phyloP scores from a whole-genome alignment of 2,113 vertebrate species.

The Gyps fulvus region DNA sequence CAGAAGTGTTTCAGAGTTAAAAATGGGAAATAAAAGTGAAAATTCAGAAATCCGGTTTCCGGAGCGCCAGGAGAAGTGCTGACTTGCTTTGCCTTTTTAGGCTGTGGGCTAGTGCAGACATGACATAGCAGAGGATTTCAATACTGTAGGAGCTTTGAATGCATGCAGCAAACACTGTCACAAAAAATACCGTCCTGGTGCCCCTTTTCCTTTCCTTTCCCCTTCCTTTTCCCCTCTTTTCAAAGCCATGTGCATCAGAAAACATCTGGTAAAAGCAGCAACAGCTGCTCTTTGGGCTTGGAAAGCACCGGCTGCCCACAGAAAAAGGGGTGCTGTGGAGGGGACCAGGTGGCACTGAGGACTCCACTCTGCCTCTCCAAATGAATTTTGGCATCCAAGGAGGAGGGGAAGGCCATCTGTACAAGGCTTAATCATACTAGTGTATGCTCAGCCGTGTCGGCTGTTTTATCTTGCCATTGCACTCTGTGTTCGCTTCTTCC shows the following conservation, averaged over 20 bases:
- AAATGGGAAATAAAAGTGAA: not conserved
- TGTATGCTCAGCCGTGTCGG: not conserved
- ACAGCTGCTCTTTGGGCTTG: not conserved
- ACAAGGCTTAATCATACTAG: not conserved
- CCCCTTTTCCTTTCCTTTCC: not conserved
- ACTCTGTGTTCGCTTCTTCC: not conserved
- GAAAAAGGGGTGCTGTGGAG: not conserved
- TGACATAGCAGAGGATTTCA: not conserved
- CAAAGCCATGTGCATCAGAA: not conserved
- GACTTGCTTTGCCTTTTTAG: not conserved
- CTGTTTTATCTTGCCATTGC: not conserved
- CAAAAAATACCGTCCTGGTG: not conserved
- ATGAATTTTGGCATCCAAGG: not conserved
- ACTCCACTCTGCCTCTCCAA: not conserved
- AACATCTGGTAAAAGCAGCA: not conserved
- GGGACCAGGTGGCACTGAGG: accelerated
- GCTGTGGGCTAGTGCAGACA: not conserved
- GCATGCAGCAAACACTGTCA: not conserved
- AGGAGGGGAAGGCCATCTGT: not conserved
- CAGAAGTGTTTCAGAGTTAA: not conserved
- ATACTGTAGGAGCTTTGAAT: not conserved
- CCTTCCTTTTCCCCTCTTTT: not conserved
- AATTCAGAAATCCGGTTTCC: not conserved
- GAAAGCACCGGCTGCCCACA: not conserved
- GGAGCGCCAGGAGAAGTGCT: not conserved